Percentiles rank a stretch among this genome's conserved stretches.
Evolutionary conservation across 2,797 vertebrate species (phyloP).

Genomic region (Neoniphon sammara): DNA sequence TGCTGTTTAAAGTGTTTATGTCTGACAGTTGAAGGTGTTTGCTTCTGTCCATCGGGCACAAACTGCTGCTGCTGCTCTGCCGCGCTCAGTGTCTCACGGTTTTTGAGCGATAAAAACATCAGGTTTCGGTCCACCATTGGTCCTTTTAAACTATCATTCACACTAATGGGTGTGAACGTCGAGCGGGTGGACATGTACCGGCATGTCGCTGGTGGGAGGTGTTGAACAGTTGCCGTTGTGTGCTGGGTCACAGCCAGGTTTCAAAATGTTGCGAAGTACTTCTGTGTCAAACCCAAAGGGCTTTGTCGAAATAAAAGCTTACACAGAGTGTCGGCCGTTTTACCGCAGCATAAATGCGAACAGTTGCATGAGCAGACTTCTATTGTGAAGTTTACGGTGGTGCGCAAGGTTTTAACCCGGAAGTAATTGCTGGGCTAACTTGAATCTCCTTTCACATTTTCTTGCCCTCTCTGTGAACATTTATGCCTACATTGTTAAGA

Average conservation of each 20-base stretch:
- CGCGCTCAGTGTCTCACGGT: background rate
- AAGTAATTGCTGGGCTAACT: background rate
- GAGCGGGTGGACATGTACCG: slow-evolving; percentile 64
- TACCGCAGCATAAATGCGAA: no score
- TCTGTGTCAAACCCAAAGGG: background rate
- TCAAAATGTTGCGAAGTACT: slow-evolving; percentile 25
- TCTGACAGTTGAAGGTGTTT: slow-evolving; percentile 20
- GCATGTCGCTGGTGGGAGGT: slow-evolving; percentile 39
- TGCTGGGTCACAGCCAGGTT: background rate
- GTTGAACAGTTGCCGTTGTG: background rate
- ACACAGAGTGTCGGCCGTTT: no score
- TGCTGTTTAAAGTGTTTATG: background rate
- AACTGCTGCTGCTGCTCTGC: background rate
- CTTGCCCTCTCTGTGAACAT: background rate
- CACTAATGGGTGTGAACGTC: background rate
- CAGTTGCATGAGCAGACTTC: rapidly evolving
- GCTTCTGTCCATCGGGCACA: slow-evolving; percentile 48
- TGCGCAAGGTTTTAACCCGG: slow-evolving; percentile 5
- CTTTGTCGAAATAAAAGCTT: slow-evolving; percentile 51
- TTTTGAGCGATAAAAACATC: rapidly evolving
- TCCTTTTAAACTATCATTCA: background rate
- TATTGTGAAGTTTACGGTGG: slow-evolving; percentile 56
- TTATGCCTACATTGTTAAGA: no score
- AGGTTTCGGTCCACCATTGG: background rate
- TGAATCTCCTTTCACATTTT: rapidly evolving